Evolutionary conservation across 2,797 vertebrate genomes (phyloP), one percentile per base, ranked within the genome.

Genomic region (Nasua narica): DNA sequence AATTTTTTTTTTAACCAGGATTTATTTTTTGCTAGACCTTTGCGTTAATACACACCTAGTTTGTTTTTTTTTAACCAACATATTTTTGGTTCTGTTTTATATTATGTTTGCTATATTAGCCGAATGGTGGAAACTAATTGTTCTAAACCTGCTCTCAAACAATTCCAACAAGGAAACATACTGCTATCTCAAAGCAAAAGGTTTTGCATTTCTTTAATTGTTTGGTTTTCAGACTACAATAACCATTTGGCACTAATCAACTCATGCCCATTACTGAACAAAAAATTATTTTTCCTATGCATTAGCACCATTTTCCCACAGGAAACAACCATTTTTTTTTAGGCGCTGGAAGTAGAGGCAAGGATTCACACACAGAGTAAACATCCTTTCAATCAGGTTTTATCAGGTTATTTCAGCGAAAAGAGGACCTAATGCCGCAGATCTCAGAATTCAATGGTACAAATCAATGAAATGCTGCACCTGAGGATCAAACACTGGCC

Each of bases 281-380:
- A 89, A 95, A 95, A 96, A 94, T 37, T 93, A 89, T 96, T 97
- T 95, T 76, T 32, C 37, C 6, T 65, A 87, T 60, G 83, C 89
- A 95, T 76, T 81, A 95, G 83, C 93, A 95, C 89, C 95, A 96
- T 97, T 91, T 96, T 89, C 76, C 87, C 82, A 88, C 25, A 78
- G 81, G 92, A 96, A 95, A 91, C 79, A 93, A 84, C 70, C 91
- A 95, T 89, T 67, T 86, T 65, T 85, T 65, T 85, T 84, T 79
- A 90, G 81, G 84, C 50, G 69, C 58, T 77, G 83, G 40, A 96
- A 86, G 85, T 62, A 43, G 29, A 93, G 46, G 77, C 58, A 74
- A 74, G 69, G 74, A 84, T 93, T 93, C 81, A 69, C 56, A 54
- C 18, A 27, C 2, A 60, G 0, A 62, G 74, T 87, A 96, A 96